phyloP scores from a whole-genome alignment of 2,888 invertebrate species.

The Selenia dentaria region DNA sequence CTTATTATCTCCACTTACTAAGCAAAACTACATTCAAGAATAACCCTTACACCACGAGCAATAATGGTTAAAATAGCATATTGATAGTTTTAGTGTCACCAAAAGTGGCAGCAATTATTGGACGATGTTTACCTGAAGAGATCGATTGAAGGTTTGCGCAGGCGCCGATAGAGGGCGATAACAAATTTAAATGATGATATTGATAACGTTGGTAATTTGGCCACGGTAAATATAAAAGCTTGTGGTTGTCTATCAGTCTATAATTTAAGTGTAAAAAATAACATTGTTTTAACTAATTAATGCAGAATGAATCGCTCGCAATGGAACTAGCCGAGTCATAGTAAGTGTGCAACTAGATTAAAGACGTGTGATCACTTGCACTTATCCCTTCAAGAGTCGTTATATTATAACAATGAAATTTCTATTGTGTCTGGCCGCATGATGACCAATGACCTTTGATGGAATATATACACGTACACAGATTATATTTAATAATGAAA shows the following conservation, averaged over 20 bases:
- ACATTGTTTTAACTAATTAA: background rate
- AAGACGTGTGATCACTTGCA: too few relatives aligned
- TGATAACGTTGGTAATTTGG: slow-evolving; percentile 30
- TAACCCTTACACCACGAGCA: slow-evolving; percentile 21
- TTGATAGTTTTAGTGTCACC: slow-evolving; percentile 30
- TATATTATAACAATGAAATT: too few relatives aligned
- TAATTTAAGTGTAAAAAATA: background rate
- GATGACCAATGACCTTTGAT: too few relatives aligned
- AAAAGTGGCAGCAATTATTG: slow-evolving; percentile 52
- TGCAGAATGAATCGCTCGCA: too few relatives aligned
- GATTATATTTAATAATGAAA: too few relatives aligned
- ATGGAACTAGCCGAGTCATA: too few relatives aligned
- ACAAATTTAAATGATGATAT: slow-evolving; percentile 25
- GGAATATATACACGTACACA: too few relatives aligned
- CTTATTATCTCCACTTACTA: slow-evolving; percentile 22
- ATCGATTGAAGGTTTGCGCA: slow-evolving; percentile 54
- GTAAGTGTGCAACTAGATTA: too few relatives aligned
- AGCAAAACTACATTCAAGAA: slow-evolving; percentile 21
- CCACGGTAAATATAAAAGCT: background rate
- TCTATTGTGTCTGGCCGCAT: too few relatives aligned
- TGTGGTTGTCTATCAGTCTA: too few relatives aligned
- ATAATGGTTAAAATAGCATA: slow-evolving; percentile 15
- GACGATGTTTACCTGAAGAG: slow-evolving; percentile 50
- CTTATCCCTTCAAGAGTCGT: too few relatives aligned
- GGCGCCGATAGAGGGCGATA: slow-evolving; percentile 48